phyloP scores from a whole-genome alignment of 2,113 vertebrate genomes.

The Anhinga anhinga region DNA sequence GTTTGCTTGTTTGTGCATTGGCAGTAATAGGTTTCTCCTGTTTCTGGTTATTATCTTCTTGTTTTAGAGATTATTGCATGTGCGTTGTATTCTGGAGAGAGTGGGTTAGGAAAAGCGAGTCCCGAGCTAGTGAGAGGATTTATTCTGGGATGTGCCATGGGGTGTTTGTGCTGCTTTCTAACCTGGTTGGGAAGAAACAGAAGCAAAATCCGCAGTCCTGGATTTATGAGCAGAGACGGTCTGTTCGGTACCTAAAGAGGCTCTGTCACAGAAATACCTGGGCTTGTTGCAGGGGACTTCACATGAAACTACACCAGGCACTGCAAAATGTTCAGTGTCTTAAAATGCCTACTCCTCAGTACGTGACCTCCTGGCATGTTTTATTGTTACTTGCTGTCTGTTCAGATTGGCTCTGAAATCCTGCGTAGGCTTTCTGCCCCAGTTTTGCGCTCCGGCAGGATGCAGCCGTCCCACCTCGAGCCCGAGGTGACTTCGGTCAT shows the following conservation, averaged over 20 bases:
- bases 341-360: accelerated
- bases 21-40: not conserved
- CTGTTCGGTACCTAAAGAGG: not conserved
- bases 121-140: not conserved
- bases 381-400: not conserved
- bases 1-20: not conserved
- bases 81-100: accelerated
- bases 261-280: not conserved
- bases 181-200: not conserved
- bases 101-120: not conserved
- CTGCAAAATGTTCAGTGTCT: not conserved
- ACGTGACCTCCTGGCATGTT: not conserved
- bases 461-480: accelerated
- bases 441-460: not conserved
- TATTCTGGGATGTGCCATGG: not conserved
- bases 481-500: accelerated
- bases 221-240: accelerated
- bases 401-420: not conserved
- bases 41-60: not conserved
- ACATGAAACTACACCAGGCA: not conserved
- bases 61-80: too few species aligned
- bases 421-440: not conserved
- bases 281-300: not conserved
- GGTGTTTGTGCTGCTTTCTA: not conserved
- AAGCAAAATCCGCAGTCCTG: not conserved